Percentiles rank a stretch among this genome's conserved stretches.
phyloP scores from a whole-genome alignment of 2,797 vertebrate species.

The Erpetoichthys calabaricus region DNA sequence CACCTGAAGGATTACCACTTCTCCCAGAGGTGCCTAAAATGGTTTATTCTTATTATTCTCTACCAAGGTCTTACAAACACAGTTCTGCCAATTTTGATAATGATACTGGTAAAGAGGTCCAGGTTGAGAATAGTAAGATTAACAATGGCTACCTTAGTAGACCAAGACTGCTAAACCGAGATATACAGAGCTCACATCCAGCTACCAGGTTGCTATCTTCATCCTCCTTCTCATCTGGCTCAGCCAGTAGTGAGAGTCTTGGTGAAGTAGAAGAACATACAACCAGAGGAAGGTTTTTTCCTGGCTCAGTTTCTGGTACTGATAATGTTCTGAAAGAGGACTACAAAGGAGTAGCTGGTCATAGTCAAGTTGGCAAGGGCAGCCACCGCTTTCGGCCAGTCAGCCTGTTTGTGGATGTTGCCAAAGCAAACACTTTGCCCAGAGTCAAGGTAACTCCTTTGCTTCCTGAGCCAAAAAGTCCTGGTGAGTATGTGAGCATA shows the following conservation, averaged over 20 bases:
- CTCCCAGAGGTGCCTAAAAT: conserved; percentile 37
- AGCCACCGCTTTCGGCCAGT: conserved; percentile 36
- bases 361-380: conserved; percentile 14
- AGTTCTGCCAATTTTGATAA: conserved; percentile 6
- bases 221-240: conserved; percentile 60
- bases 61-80: conserved; percentile 57
- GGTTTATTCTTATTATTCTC: conserved; percentile 56
- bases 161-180: no score
- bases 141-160: no score
- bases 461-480: conserved; percentile 53
- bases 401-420: conserved; percentile 59
- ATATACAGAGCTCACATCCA: no score
- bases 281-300: neutral
- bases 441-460: conserved; percentile 52
- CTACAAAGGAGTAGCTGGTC: conserved; percentile 11
- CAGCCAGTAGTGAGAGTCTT: conserved; percentile 62
- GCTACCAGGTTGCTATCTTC: conserved; percentile 40
- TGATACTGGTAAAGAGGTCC: neutral
- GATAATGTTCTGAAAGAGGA: no score
- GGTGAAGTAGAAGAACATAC: conserved; percentile 47
- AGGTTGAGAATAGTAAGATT: neutral
- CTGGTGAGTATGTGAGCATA: conserved; percentile 59
- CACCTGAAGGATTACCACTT: conserved; percentile 16
- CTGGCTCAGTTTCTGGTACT: neutral
- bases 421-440: conserved; percentile 59